These are phyloP conservation scores for Monochamus saltuarius DNA, from an alignment of 1,140 invertebrate species.

Conservation along the genomic window DNA sequence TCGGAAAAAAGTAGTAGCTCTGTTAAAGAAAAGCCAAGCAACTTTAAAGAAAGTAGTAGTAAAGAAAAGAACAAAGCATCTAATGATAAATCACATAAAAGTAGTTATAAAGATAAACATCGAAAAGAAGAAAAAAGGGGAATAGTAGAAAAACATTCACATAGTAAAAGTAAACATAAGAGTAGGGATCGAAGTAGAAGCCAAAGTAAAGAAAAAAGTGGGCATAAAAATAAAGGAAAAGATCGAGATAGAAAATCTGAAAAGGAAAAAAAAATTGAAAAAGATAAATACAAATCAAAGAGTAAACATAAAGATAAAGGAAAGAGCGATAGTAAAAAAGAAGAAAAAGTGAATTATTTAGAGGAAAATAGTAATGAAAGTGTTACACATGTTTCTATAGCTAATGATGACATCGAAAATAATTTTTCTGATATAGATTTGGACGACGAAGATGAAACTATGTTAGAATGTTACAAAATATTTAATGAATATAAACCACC, in stretches of 20 bases:
- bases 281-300: slow-evolving; percentile 27
- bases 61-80: slow-evolving; percentile 39
- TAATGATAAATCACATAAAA: slow-evolving; percentile 22
- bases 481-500: slow-evolving; percentile 61
- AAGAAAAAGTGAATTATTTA: slow-evolving; percentile 30
- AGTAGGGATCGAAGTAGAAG: slow-evolving; percentile 14
- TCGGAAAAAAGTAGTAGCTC: slow-evolving; percentile 19
- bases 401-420: slow-evolving; percentile 2
- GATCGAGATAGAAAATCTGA: slow-evolving; percentile 11
- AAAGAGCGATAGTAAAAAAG: slow-evolving; percentile 30
- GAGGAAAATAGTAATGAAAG: slow-evolving; percentile 29
- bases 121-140: slow-evolving; percentile 22
- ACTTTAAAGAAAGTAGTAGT: slow-evolving; percentile 27
- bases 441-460: slow-evolving; percentile 44
- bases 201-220: slow-evolving; percentile 20
- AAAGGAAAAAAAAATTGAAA: slow-evolving; percentile 27
- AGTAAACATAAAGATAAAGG: slow-evolving; percentile 18
- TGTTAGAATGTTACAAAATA: slow-evolving; percentile 72
- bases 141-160: slow-evolving; percentile 13
- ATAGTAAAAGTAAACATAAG: slow-evolving; percentile 15
- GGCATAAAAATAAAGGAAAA: slow-evolving; percentile 28
- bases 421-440: slow-evolving; percentile 27
- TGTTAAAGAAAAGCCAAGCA: slow-evolving; percentile 18
- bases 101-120: slow-evolving; percentile 10
- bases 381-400: slow-evolving; percentile 21